Percentiles rank a stretch among this genome's conserved stretches.
phyloP scores from a whole-genome alignment of 2,113 vertebrate genomes.

The Halcyon malimbica region DNA sequence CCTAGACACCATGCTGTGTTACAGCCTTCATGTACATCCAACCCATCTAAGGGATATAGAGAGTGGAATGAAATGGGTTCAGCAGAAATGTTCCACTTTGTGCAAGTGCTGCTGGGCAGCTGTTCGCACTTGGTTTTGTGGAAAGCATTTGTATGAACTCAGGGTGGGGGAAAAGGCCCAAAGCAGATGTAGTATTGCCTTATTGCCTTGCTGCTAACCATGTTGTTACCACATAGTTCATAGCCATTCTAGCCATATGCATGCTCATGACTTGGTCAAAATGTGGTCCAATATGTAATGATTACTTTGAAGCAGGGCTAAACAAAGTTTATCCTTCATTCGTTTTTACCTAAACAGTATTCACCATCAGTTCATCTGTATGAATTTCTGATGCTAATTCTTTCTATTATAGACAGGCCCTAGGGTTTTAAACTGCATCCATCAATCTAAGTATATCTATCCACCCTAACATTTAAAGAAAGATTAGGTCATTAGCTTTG shows the following conservation, averaged over 20 bases:
- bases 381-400: conserved; percentile 10
- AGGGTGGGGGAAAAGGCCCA: background rate
- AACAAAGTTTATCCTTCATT: background rate
- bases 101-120: background rate
- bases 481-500: background rate
- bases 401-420: background rate
- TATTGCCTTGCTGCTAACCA: background rate
- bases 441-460: background rate
- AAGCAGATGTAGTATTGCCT: background rate
- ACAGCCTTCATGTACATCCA: background rate
- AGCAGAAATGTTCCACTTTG: background rate
- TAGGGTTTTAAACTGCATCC: background rate
- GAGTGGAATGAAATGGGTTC: background rate
- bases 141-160: background rate
- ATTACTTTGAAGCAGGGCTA: background rate
- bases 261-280: background rate
- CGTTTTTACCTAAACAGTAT: background rate
- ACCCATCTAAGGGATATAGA: background rate
- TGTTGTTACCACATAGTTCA: background rate
- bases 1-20: background rate
- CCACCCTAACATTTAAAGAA: conserved; percentile 13
- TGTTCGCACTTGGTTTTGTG: background rate
- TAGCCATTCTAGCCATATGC: background rate
- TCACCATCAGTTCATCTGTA: background rate
- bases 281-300: background rate